These are phyloP conservation scores for Cephus rjabovi DNA, from an alignment of 2,888 invertebrate genomes.

Conservation along the genomic window DNA sequence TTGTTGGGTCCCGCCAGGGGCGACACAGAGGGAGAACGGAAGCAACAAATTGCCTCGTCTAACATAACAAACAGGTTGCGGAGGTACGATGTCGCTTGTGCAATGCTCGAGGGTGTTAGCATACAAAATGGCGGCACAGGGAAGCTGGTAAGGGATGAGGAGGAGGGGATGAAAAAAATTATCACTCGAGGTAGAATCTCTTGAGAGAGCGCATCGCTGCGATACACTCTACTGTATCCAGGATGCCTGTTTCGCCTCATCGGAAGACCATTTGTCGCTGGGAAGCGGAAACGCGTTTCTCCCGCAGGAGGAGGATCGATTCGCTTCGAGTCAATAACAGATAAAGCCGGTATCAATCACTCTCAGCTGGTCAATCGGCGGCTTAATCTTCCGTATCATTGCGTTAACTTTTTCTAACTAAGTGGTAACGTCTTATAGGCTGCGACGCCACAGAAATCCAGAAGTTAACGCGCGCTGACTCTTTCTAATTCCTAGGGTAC, in stretches of 20 bases:
- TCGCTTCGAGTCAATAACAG: constrained; percentile 43
- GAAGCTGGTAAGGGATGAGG: constrained; percentile 3
- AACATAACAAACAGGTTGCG: constrained; percentile 51
- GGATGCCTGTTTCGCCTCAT: constrained; percentile 30
- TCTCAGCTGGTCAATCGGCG: constrained; percentile 38
- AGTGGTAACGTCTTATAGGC: constrained; percentile 29
- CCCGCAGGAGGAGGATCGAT: constrained; percentile 18
- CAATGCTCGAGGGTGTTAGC: constrained; percentile 34
- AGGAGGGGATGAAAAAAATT: constrained; percentile 36
- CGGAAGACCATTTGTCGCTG: constrained; percentile 38
- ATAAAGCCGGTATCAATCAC: constrained; percentile 46
- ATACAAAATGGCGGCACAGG: constrained; percentile 7
- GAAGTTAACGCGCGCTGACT: neutral
- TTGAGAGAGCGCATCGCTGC: neutral
- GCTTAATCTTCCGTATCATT: constrained; percentile 39
- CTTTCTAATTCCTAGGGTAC: neutral
- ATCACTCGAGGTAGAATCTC: constrained; percentile 42
- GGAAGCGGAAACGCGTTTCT: constrained; percentile 22
- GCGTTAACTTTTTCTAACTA: constrained; percentile 42
- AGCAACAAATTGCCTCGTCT: constrained; percentile 52
- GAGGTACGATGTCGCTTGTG: constrained; percentile 33
- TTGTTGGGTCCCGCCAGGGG: neutral
- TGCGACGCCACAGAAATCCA: constrained; percentile 7
- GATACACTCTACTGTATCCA: neutral
- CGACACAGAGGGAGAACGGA: constrained; percentile 10